Conservation (phyloP, 2,113 vertebrate genomes). For the Probosciger aterrimus region DNA sequence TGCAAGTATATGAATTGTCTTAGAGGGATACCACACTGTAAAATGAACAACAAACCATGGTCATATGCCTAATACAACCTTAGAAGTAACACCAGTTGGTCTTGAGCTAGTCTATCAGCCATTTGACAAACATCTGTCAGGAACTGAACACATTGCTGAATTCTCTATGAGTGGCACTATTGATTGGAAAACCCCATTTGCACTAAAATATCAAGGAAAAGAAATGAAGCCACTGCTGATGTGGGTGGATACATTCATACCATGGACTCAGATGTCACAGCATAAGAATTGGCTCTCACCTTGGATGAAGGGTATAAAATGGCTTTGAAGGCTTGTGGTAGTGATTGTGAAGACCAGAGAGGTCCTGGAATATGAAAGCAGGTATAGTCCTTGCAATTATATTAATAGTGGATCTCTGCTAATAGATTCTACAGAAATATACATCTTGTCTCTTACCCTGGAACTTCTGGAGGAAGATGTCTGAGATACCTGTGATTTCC, state of each 20-base stretch:
- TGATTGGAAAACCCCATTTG: background rate
- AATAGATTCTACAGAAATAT: background rate
- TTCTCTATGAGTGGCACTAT: background rate
- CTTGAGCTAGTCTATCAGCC: background rate
- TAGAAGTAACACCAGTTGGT: background rate
- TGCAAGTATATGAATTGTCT: background rate
- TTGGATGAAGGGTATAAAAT: background rate
- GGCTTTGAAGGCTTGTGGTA: background rate
- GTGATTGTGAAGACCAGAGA: background rate
- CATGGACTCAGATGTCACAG: background rate
- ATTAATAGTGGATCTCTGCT: background rate
- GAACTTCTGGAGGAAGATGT: background rate
- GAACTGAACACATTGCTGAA: background rate
- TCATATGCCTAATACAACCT: background rate
- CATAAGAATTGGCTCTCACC: background rate
- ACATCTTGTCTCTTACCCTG: background rate
- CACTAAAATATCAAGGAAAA: background rate
- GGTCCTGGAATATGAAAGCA: background rate
- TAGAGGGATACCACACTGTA: background rate
- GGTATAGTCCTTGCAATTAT: background rate
- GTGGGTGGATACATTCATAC: background rate
- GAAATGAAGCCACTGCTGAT: background rate
- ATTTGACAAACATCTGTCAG: slow-evolving; percentile 19
- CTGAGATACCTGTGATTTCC: background rate
- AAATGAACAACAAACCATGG: background rate